These are phyloP conservation scores for Pissodes strobi DNA, from an alignment of 1,140 invertebrate species.

Conservation along the genomic window DNA sequence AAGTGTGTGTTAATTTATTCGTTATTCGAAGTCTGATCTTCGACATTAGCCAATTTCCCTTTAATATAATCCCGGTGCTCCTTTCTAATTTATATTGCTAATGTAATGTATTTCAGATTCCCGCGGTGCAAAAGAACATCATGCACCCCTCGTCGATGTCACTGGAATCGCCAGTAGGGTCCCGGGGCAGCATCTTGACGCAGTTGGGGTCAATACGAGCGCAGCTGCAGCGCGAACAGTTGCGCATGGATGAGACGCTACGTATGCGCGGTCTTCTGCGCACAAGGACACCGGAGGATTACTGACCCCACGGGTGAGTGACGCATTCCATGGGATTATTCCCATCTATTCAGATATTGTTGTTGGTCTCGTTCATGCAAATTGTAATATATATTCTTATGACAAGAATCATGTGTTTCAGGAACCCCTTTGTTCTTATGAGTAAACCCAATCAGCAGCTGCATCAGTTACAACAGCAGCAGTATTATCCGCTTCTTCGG, in stretches of 20 bases:
- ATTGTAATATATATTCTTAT: background rate
- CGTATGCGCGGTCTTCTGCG: constrained; percentile 48
- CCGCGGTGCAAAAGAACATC: constrained; percentile 62
- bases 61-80: too few relatives aligned
- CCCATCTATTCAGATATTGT: too few relatives aligned
- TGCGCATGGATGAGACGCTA: constrained; percentile 58
- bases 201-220: constrained; percentile 63
- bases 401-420: background rate
- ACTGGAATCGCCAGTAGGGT: constrained; percentile 54
- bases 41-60: too few relatives aligned
- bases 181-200: constrained; percentile 60
- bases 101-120: constrained; percentile 54
- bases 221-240: constrained; percentile 62
- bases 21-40: too few relatives aligned
- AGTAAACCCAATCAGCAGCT: background rate
- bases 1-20: constrained; percentile 36
- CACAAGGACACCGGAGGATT: constrained; percentile 41
- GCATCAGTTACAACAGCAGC: background rate
- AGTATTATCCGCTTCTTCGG: background rate
- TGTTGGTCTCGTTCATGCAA: background rate
- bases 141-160: constrained; percentile 55
- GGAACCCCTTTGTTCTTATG: background rate
- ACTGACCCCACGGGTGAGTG: constrained; percentile 30
- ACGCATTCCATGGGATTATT: too few relatives aligned
- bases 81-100: too few relatives aligned